Base-by-base conservation (phyloP, 2,888 invertebrate genomes). In the Lasioglossum oenotherae region DNA sequence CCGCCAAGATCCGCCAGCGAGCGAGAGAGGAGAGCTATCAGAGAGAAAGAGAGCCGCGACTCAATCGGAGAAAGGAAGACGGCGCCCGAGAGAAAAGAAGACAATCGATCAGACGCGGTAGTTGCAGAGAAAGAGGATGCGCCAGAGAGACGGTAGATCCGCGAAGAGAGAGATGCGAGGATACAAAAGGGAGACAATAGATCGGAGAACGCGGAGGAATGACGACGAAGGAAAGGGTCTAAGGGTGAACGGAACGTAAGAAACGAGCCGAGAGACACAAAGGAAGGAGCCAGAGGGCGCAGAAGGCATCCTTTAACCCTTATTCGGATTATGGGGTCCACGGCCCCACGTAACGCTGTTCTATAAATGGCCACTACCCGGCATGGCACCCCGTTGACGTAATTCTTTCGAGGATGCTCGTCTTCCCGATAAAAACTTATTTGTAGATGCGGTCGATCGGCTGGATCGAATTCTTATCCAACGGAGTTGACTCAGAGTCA, bases 21-120 rank as follows among this genome's bases (percentile, higher is more conserved):
- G 60, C 3, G 14, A 60, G 76, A 31, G 71, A 14, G 44, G 38
- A 31, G 76, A 41, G 78, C 49, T 19, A 2, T 5, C 35, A 31
- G 44, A 67, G 69, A 60, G 14, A 82, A 69, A 77, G 72, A 71
- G 80, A 74, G 73, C 31, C 82, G 69, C 75, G 74, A 60, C 35
- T 38, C 74, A 23, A 78, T 46, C 38, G 16, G 78, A 81, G 71
- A 73, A 71, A 73, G 74, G 82, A 27, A 64, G 31, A 64, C 16
- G 31, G 6, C 19, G n/a, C 27, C 5, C 16, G 49, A 85, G 71
- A 74, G 73, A 49, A 41, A 49, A 71, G 67, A 72, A 64, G 49
- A 73, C 41, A 27, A 78, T 19, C 77, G 53, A 46, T 53, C 23
- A 23, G 53, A 53, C 23, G 3, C 23, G 53, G n/a, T 53, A n/a